Base-by-base conservation (phyloP, 2,113 vertebrate genomes). In the Melanerpes aurifrons region DNA sequence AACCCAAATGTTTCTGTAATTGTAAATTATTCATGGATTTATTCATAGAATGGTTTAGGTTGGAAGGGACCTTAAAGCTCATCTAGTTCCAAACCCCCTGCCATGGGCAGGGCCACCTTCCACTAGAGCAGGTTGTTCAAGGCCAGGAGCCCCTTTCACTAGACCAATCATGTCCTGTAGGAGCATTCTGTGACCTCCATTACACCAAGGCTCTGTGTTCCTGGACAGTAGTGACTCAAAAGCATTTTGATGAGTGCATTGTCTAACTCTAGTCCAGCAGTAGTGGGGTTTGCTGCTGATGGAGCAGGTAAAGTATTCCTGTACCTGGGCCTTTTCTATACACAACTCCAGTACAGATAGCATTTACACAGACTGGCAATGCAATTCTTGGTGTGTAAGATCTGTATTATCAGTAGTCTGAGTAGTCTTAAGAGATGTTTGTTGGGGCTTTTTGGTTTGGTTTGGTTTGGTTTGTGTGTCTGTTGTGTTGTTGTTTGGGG, bases 1-100 rank as follows among this genome's bases (percentile, higher is more conserved):
- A 77, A 4, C 2, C 7, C 2, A 61, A 70, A 25, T 61, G 53
- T 26, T 31, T 74, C 28, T 0, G 0, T 32, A 56, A 32, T 40
- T 79, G 25, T 63, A 6, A 82, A 68, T 74, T 67, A 45, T 15
- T 45, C 43, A 45, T 45, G 15, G 43, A 45, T 45, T 15, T 45
- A 15, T 45, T 45, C 43, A 45, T 16, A 15, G 43, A 45, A 16
- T 45, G 43, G 43, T 45, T 45, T 45, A 45, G 43, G 43, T 45
- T 45, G 43, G 43, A 45, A 45, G 43, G 43, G 43, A 45, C 43
- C 43, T 45, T 45, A 45, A 45, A 45, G 43, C 15, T 15, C 15
- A 45, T 45, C 43, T 45, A 45, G 43, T 15, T 45, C 43, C 43
- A 45, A 45, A 16, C 43, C 43, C 43, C 43, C 43, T 45, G 43